phyloP scores from a whole-genome alignment of 2,888 invertebrate species.

The Horisme vitalbata region DNA sequence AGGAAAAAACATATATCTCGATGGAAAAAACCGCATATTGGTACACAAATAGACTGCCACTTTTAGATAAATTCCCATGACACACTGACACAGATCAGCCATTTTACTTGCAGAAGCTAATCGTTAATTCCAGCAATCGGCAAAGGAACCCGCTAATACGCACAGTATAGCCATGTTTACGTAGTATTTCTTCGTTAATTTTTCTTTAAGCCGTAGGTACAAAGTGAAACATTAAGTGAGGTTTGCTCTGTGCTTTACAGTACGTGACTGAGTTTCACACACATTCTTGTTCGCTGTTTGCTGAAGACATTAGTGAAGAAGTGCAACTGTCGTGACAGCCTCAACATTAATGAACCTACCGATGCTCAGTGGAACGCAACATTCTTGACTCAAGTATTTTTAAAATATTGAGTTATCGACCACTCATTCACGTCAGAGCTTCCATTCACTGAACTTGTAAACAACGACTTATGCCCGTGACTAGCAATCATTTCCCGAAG shows the following conservation, averaged over 20 bases:
- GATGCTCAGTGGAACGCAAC: conserved; percentile 21
- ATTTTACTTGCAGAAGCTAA: conserved; percentile 39
- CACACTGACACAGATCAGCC: conserved; percentile 52
- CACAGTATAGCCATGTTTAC: conserved; percentile 58
- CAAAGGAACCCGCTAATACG: conserved; percentile 56
- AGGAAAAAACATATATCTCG: conserved; percentile 17
- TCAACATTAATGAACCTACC: conserved; percentile 33
- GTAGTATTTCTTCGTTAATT: conserved; percentile 70
- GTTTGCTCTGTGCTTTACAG: conserved; percentile 65
- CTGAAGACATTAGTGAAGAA: conserved; percentile 57
- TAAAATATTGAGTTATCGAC: conserved; percentile 23
- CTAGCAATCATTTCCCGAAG: conserved; percentile 55
- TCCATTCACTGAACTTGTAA: conserved; percentile 45
- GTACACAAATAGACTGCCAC: conserved; percentile 19
- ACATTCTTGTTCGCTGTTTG: conserved; percentile 60
- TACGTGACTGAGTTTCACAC: conserved; percentile 70
- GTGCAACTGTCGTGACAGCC: conserved; percentile 64
- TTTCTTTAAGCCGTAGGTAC: conserved; percentile 66
- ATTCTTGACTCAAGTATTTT: conserved; percentile 21
- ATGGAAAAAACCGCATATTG: conserved; percentile 7
- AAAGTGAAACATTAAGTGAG: conserved; percentile 76
- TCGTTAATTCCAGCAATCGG: conserved; percentile 51
- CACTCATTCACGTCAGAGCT: conserved; percentile 27
- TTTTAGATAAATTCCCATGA: conserved; percentile 46
- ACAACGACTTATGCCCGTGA: conserved; percentile 55